A percentile compares a stretch with the other conserved stretches of the same genome.
Conservation (phyloP, 1,140 invertebrate species). For the Cotesia typhae region DNA sequence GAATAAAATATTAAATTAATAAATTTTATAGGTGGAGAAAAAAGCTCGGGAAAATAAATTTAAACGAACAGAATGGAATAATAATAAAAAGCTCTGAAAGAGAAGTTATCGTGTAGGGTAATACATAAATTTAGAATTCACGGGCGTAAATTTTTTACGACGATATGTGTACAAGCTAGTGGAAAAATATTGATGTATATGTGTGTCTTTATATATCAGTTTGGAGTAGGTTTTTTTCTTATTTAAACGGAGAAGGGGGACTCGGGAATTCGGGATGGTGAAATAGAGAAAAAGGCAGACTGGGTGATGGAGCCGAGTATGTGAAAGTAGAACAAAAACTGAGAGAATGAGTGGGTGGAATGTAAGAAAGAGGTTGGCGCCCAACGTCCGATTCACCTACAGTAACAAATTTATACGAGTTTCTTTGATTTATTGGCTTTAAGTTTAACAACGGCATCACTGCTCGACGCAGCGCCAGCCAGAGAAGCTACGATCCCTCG, state of each 20-base stretch:
- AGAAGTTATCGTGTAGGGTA: slow-evolving; percentile 20
- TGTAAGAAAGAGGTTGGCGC: slow-evolving; percentile 18
- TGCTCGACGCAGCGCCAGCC: slow-evolving; percentile 50
- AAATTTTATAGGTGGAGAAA: background rate
- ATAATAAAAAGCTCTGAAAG: slow-evolving; percentile 13
- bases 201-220: slow-evolving; percentile 23
- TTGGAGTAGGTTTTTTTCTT: slow-evolving; percentile 13
- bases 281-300: background rate
- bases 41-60: background rate
- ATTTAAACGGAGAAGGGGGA: background rate
- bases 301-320: slow-evolving; percentile 16
- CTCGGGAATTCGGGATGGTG: background rate
- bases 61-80: slow-evolving; percentile 2
- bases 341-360: slow-evolving; percentile 19
- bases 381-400: slow-evolving; percentile 37
- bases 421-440: slow-evolving; percentile 37
- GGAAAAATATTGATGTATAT: slow-evolving; percentile 24
- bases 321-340: slow-evolving; percentile 40
- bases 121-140: slow-evolving; percentile 29
- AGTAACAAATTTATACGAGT: slow-evolving; percentile 39
- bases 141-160: slow-evolving; percentile 6
- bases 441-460: slow-evolving; percentile 43
- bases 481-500: slow-evolving; percentile 50
- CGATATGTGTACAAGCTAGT: slow-evolving; percentile 19
- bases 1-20: slow-evolving; percentile 7